Base-by-base conservation (phyloP, 2,113 vertebrate species). In the Hippopotamus amphibius region DNA sequence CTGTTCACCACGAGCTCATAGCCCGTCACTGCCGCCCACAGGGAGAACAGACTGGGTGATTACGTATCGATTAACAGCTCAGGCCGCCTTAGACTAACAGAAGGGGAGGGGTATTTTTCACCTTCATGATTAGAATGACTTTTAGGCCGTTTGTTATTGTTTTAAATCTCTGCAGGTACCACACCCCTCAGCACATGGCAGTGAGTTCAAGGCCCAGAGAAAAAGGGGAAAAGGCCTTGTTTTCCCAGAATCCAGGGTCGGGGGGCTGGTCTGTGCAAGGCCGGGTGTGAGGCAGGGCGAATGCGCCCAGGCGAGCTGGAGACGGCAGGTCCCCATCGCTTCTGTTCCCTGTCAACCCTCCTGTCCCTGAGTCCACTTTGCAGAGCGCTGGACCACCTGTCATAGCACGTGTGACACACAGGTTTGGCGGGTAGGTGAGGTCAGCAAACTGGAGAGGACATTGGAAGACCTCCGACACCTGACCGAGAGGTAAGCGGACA, bases 101-200 rank as follows among this genome's bases (percentile, higher is more conserved):
- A 46, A 57, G 24, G 6, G 41, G 72, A 41, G 48, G 17, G 0
- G 2, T 6, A 8, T 24, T 59, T 50, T 61, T 30, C 4, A 11
- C 30, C n/a, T 76, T 17, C 15, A 6, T 33, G 10, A 3, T 55
- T 2, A 37, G 21, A n/a, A 30, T 3, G 57, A 14, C n/a, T 24
- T 19, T 13, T 41, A 2, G 57, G 37, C 33, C 46, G 17, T 41
- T 74, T 74, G 74, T 6, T 48, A 21, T 6, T 48, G 37, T 77
- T 28, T 55, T 53, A 8, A 59, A 12, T 22, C 30, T 68, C 50
- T 11, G 4, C 30, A 37, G 72, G 37, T 57, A 19, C 43, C 0
- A 0, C n/a, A 2, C 1, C 37, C 48, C 19, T 21, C 24, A 22
- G 77, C 1, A 16, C 28, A 7, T 1, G 3, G 14, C 48, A 12